Conservation (phyloP, 2,113 vertebrate species). For the Bos taurus region DNA sequence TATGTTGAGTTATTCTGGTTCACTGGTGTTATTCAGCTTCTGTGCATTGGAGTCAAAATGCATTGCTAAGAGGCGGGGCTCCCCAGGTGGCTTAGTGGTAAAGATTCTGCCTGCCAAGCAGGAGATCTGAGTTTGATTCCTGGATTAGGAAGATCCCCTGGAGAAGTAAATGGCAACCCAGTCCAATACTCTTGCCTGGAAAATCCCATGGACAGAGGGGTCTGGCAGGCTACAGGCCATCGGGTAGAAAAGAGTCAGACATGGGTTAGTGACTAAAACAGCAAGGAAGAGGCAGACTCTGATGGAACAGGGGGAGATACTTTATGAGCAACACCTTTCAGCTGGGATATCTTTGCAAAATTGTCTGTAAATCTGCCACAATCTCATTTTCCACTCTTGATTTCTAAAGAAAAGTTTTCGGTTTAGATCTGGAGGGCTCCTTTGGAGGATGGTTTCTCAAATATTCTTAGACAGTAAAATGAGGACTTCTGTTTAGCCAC, state of each 20-base stretch:
- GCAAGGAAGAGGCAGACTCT: neutral
- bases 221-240: neutral
- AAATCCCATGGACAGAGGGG: neutral
- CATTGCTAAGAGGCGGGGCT: neutral
- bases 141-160: neutral
- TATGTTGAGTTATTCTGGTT: neutral
- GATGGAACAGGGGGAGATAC: neutral
- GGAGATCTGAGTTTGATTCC: neutral
- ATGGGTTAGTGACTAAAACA: neutral
- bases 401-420: neutral
- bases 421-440: neutral
- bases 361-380: conserved; percentile 24
- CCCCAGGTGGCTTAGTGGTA: neutral
- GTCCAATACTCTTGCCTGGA: neutral
- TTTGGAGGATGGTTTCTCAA: neutral
- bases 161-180: neutral
- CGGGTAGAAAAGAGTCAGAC: neutral
- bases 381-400: neutral
- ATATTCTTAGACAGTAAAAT: neutral
- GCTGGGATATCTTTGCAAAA: neutral
- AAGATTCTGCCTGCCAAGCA: neutral
- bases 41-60: neutral
- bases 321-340: neutral
- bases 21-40: neutral
- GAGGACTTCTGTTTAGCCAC: neutral